Conservation (phyloP, 2,113 vertebrate genomes). For the Menidia beryllina region DNA sequence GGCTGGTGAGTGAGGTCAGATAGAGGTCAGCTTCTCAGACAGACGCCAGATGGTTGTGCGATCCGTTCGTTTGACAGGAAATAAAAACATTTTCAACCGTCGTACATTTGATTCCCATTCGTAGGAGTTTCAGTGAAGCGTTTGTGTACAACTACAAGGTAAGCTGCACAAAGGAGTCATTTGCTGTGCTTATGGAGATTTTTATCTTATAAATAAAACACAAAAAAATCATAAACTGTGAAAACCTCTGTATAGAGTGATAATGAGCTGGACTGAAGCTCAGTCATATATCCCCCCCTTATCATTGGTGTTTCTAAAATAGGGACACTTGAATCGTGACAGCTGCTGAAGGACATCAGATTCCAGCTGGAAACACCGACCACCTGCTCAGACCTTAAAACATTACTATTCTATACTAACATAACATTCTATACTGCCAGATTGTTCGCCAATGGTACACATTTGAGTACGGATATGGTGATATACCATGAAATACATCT, state of each 20-base stretch:
- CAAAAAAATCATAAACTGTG: not conserved
- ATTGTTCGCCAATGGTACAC: not conserved
- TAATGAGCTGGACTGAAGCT: not conserved
- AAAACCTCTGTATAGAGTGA: conserved; percentile 5
- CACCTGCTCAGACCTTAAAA: not conserved
- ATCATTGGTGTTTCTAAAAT: not conserved
- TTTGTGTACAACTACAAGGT: not conserved
- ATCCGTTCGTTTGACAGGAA: not conserved
- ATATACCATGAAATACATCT: not conserved
- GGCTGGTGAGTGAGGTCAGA: not conserved
- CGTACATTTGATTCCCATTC: not conserved
- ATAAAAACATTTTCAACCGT: not conserved
- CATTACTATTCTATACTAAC: too few relatives aligned
- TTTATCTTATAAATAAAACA: not conserved
- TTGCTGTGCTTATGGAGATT: not conserved
- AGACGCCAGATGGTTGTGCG: not conserved
- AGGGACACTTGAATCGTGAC: not conserved
- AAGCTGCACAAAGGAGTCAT: not conserved
- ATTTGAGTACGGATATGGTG: not conserved
- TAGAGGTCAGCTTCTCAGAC: conserved; percentile 3
- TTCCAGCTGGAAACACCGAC: not conserved
- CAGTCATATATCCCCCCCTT: not conserved
- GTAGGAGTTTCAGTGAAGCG: not conserved
- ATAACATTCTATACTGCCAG: not conserved
- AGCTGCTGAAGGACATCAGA: conserved; percentile 6